Base-by-base conservation (phyloP, 92 coral and sea anemone genomes). In the Epizoanthus scotinus region DNA sequence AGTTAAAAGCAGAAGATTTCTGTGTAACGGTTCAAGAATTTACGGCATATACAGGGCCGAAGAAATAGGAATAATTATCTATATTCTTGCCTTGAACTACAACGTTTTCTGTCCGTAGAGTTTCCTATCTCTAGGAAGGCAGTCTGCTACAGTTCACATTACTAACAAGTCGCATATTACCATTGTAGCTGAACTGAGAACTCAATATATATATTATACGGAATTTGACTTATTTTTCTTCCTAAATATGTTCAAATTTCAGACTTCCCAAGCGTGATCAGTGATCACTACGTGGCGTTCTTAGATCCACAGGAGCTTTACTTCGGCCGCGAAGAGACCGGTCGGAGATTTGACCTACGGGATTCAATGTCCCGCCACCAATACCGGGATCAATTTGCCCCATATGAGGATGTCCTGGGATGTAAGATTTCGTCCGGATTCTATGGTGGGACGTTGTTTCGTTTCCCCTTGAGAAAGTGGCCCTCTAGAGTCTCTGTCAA, bases 201-300 rank as follows among this genome's bases (percentile, higher is more conserved):
- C 22, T n/a, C n/a, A n/a, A n/a, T n/a, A 24, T 19, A 27, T 36
- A 21, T 18, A n/a, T 17, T 34, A 27, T 21, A 21, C 25, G 10
- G 3, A 13, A 61, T 17, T 21, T 12, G 18, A 8, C 20, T 14
- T 19, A 8, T 9, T 19, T 19, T 52, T 34, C 6, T 60, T 19
- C 69, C 8, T 52, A 17, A 31, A 25, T 44, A 56, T 71, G 6
- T 54, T 9, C 18, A 3, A 20, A 36, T 47, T 81, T 36, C 69
- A 95, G 98, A 95, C 78, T 88, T 95, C 38, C 98, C 98, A 21
- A 91, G 98, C 61, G 97, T 95, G 52, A 90, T 93, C 61, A 95
- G 98, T 77, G 97, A 83, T 27, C 91, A 74, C 60, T 82, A 85
- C 40, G 72, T 93, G 38, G 98, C 98, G 38, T 93, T 95, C 72